Evolutionary conservation across 2,797 vertebrate species (phyloP), one percentile per base, ranked within the genome.

Genomic region (Dallia pectoralis): DNA sequence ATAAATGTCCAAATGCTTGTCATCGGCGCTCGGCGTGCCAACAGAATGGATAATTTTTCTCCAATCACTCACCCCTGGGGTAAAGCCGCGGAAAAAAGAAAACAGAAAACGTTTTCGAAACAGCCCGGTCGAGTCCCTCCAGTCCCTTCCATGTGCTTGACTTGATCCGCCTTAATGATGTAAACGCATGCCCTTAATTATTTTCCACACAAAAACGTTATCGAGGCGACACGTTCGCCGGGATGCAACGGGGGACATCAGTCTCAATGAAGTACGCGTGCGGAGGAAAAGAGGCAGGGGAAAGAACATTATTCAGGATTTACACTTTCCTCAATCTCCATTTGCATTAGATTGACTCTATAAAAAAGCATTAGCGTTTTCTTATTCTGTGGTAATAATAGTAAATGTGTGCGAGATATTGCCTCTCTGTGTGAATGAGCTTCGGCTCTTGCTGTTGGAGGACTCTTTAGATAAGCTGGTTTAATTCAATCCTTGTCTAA

Each of bases 171-270:
- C 49, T 82, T 89, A 91, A 92, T 87, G 83, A 91, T 91, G 88
- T 85, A 90, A 90, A 92, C 92, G 78, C 87, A 91, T 87, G 87
- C 87, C 63, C 81, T 86, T 91, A 90, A 92, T 92, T 90, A 92
- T 91, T 90, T 88, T 59, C 53, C 77, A 22, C 75, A 79, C 81
- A 79, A 81, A 87, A 89, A 86, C 25, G 63, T 82, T 44, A 82
- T 81, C 84, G 73, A 68, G 78, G 78, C 79, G 86, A 87, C 91
- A 89, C 66, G 70, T 81, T 87, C 79, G 78, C 78, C 84, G 67
- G 80, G 79, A 84, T 84, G 86, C 86, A 91, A 82, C 30, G n/a
- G 84, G 53, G 88, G 87, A 91, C 81, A 69, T 80, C 74, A 72
- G 80, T 79, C 84, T 84, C 78, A 79, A 83, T 80, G 81, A 87